Percentiles rank a stretch among this genome's conserved stretches.
Conservation (phyloP, 2,797 vertebrate genomes). For the Salarias fasciatus region DNA sequence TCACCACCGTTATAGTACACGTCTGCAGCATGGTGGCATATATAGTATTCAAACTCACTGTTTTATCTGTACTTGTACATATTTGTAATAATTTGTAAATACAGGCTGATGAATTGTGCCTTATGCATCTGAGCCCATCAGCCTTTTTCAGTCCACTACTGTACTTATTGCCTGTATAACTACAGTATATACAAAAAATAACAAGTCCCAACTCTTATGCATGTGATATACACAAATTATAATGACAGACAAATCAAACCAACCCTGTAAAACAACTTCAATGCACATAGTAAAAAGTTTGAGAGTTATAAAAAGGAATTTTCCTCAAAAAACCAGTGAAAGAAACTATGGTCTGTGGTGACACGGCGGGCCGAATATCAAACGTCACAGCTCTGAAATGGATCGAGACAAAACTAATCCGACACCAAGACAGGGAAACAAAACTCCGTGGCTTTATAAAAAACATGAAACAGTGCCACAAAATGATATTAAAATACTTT, state of each 20-base stretch:
- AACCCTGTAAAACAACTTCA: conserved; percentile 56
- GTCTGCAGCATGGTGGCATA: conserved; percentile 78
- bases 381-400: conserved; percentile 64
- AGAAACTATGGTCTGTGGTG: conserved; percentile 56
- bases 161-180: conserved; percentile 71
- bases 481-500: conserved; percentile 77
- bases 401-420: neutral
- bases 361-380: conserved; percentile 48
- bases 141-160: conserved; percentile 63
- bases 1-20: conserved; percentile 73
- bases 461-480: conserved; percentile 46
- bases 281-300: conserved; percentile 71
- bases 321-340: conserved; percentile 57
- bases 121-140: conserved; percentile 57
- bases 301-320: conserved; percentile 72
- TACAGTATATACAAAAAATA: conserved; percentile 78
- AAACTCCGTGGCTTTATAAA: neutral
- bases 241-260: conserved; percentile 49
- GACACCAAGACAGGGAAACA: no score
- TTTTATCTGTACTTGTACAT: conserved; percentile 61
- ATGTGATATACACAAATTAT: conserved; percentile 46
- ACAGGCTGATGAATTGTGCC: conserved; percentile 77
- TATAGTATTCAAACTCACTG: conserved; percentile 61
- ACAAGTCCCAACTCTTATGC: conserved; percentile 34
- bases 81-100: conserved; percentile 60